Conservation (phyloP, 1,140 invertebrate genomes). For the Drosophila suzukii region DNA sequence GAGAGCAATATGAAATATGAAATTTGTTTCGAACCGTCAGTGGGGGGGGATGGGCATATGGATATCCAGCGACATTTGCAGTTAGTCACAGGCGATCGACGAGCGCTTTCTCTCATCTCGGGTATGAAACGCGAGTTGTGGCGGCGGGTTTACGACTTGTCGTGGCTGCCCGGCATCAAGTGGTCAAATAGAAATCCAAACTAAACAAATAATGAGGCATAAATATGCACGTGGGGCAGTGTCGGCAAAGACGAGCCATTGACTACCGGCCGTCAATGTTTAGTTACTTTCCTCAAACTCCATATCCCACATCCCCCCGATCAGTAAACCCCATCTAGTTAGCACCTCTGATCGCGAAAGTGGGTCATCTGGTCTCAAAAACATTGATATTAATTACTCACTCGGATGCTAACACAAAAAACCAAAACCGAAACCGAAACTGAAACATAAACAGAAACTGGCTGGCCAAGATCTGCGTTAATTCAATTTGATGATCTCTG, state of each 20-base stretch:
- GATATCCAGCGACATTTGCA: constrained; percentile 29
- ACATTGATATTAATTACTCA: constrained; percentile 46
- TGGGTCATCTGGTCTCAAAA: constrained; percentile 59
- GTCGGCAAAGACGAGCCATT: constrained; percentile 32
- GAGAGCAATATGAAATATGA: constrained; percentile 27
- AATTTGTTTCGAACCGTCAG: constrained; percentile 7
- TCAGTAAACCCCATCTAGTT: constrained; percentile 46
- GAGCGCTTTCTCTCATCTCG: constrained; percentile 70
- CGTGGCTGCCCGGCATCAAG: constrained; percentile 32
- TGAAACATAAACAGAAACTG: constrained; percentile 25
- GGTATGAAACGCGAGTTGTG: constrained; percentile 51
- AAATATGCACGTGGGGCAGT: constrained; percentile 70
- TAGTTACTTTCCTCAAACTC: constrained; percentile 60
- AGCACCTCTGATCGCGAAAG: constrained; percentile 70
- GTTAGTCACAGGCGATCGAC: constrained; percentile 63
- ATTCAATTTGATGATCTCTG: constrained; percentile 71
- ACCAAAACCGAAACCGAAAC: constrained; percentile 34
- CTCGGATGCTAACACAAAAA: constrained; percentile 23
- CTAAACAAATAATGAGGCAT: constrained; percentile 79
- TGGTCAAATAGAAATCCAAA: constrained; percentile 76
- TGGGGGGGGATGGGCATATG: not conserved
- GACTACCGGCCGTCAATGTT: constrained; percentile 25
- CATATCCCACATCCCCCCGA: not conserved
- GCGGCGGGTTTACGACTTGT: constrained; percentile 49
- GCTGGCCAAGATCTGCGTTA: constrained; percentile 43